Base-by-base conservation (phyloP, 2,113 vertebrate genomes). In the Plecotus auritus region DNA sequence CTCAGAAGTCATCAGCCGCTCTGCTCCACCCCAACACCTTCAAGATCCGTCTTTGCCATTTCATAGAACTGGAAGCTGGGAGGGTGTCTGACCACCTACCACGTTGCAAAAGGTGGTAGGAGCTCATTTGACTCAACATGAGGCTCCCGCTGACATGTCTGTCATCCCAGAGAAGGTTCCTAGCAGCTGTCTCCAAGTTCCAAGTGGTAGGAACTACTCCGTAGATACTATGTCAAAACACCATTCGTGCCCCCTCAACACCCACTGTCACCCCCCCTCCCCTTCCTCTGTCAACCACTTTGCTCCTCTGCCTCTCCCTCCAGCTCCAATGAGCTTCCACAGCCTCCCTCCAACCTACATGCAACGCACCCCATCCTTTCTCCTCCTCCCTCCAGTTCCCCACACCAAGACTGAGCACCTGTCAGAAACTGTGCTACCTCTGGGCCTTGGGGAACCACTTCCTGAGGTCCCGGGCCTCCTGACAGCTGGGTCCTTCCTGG, bases 401-500 rank as follows among this genome's bases (percentile, higher is more conserved):
- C 42, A 56, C 20, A 45, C 82, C 28, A 32, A 56, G 45, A 35
- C 4, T 1, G 26, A 81, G 66, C 32, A 78, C 78, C 11, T 11
- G 2, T 32, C 67, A 64, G 80, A 89, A 49, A 47, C 17, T 0
- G 2, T 32, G 18, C 17, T 73, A 23, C 54, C 88, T 40, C 37
- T 1, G 30, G 40, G 69, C 22, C 56, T 20, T 8, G 54, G 5
- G 7, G 47, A 74, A 61, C 30, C 28, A 7, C 61, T 61, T 78
- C 45, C 84, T 4, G 14, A 86, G n/a, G 17, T 40, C 76, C 91
- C 7, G 26, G 61, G 84, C 72, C 70, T 81, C 18, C 88, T 6
- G 90, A 98, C 98, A 98, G 98, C 98, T 98, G 98, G 94, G 77
- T 22, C 40, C 17, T 88, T 94, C 96, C 97, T 76, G 95, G 91